Base-by-base conservation (phyloP, 2,113 vertebrate species). In the Nothobranchius kuhntae region DNA sequence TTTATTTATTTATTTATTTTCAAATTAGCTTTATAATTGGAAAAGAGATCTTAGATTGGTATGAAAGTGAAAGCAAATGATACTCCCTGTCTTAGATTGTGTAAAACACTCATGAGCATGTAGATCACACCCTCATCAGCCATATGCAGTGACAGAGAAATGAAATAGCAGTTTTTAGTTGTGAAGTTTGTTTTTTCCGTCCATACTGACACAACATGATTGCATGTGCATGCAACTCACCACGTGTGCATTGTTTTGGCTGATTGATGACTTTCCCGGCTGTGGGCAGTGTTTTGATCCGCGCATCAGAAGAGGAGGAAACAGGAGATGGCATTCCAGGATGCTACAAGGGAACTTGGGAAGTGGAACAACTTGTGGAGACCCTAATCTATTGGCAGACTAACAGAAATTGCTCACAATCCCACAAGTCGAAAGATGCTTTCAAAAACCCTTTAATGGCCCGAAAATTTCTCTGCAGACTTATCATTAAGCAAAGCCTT, bases 261-360 rank as follows among this genome's bases (percentile, higher is more conserved):
- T 87, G 87, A 92, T 80, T 88, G 84, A 88, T 86, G 88, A 83
- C 78, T 84, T 89, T 81, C 86, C 87, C 80, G 64, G 89, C 75
- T 71, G 68, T 82, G 81, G 80, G 71, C 77, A 85, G 74, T 15
- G 80, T 90, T 91, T 51, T 91, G 89, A 89, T 91, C 89, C 81
- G 24, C 53, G 53, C 89, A 89, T 91, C 82, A 78, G 85, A 88
- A 87, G 81, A 86, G 84, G 78, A 83, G 87, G 82, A 91, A 85
- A 82, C 75, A 75, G 74, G 77, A 65, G 85, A 90, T 87, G 89
- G 87, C 81, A 84, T 90, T 90, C 87, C 88, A 87, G 81, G 85
- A 90, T 85, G 71, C 84, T 87, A 75, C 65, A 44, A 80, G 75
- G 74, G 87, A 89, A 88, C 77, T 68, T 83, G 88, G 85, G 85